A percentile compares a stretch with the other conserved stretches of the same genome.
Evolutionary conservation across 1,140 invertebrate genomes (phyloP).

Genomic region (Bombus difficillimus): DNA sequence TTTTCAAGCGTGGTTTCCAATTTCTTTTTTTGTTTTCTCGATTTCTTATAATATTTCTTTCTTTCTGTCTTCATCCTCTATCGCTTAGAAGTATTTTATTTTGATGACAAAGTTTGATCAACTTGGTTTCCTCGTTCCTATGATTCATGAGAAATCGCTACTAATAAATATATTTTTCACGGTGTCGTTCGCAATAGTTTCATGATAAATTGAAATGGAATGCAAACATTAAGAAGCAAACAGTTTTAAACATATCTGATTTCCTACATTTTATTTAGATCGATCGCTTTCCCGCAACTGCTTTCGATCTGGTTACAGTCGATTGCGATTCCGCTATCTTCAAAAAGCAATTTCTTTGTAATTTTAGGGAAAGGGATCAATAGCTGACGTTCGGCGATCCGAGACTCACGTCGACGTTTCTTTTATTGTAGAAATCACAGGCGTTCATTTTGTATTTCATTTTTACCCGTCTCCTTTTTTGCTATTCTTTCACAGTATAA

Average conservation of each 20-base stretch:
- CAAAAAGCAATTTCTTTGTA: background rate
- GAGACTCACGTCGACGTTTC: background rate
- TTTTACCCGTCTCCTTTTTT: no score
- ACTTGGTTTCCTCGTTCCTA: no score
- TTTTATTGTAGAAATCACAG: background rate
- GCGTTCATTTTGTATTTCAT: background rate
- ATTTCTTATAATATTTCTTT: background rate
- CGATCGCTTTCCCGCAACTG: background rate
- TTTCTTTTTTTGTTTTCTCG: background rate
- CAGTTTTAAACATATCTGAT: no score
- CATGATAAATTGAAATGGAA: no score
- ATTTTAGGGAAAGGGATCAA: background rate
- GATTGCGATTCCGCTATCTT: background rate
- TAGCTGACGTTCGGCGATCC: background rate
- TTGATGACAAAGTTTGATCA: no score
- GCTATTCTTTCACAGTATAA: background rate
- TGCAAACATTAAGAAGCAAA: no score
- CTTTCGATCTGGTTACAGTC: background rate
- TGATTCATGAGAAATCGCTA: no score
- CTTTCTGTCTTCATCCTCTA: no score
- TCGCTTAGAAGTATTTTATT: no score
- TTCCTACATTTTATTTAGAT: background rate
- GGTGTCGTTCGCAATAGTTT: no score
- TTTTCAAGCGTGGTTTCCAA: no score
- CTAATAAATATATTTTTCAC: no score